These are phyloP conservation scores for Tenthredo amoena DNA, from an alignment of 2,888 invertebrate species.

Conservation along the genomic window DNA sequence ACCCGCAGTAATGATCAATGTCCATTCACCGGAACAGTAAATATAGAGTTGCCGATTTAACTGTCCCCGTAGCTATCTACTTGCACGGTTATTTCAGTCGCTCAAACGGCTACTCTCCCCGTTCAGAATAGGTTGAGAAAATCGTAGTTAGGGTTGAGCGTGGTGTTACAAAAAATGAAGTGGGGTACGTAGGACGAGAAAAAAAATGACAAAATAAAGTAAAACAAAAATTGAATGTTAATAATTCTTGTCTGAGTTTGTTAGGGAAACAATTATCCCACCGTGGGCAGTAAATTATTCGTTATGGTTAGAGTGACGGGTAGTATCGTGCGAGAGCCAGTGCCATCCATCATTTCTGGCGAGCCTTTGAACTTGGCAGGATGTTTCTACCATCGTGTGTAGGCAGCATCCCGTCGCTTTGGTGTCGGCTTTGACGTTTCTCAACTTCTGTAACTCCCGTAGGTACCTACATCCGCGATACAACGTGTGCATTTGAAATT, in stretches of 20 bases:
- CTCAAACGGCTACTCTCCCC: conserved; percentile 26
- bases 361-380: conserved; percentile 49
- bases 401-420: conserved; percentile 41
- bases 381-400: conserved; percentile 48
- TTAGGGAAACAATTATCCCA: conserved; percentile 19
- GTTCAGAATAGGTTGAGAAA: neutral
- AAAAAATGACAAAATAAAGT: neutral
- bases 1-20: conserved; percentile 73
- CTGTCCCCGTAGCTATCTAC: neutral
- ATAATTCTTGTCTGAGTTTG: neutral
- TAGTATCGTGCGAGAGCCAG: conserved; percentile 15
- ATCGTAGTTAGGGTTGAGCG: neutral
- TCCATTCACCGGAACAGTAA: conserved; percentile 60
- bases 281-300: neutral
- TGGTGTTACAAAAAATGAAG: neutral
- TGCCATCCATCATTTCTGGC: conserved; percentile 49
- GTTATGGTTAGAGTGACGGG: conserved; percentile 1
- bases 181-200: no score
- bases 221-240: neutral
- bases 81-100: conserved; percentile 23
- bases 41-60: conserved; percentile 48
- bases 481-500: conserved; percentile 25
- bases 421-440: conserved; percentile 43
- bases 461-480: neutral
- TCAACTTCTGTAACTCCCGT: conserved; percentile 41